Percentiles rank a stretch among this genome's conserved stretches.
These are phyloP conservation scores for Amphimedon queenslandica DNA, from an alignment of 37 sponge, comb jelly and placozoan genomes.

Conservation along the genomic window DNA sequence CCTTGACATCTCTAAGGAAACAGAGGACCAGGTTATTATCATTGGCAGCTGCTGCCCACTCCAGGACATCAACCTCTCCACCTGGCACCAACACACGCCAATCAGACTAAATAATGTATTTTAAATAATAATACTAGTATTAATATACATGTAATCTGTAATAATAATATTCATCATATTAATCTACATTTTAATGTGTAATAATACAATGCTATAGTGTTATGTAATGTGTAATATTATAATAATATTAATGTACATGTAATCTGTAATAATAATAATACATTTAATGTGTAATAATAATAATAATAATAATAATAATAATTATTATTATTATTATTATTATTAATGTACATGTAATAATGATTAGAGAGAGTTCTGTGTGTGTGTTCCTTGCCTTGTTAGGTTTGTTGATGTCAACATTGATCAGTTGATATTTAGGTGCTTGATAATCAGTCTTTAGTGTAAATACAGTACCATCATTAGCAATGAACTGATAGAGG, in stretches of 20 bases:
- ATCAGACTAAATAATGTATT: slow-evolving; percentile 28
- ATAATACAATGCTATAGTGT: too few relatives aligned
- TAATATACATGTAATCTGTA: not conserved
- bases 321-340: not conserved
- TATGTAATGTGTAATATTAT: not conserved
- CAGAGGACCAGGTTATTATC: slow-evolving; percentile 63
- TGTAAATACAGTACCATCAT: slow-evolving; percentile 69
- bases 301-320: not conserved
- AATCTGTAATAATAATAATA: not conserved
- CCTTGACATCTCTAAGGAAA: slow-evolving; percentile 90
- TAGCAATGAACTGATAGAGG: slow-evolving; percentile 65
- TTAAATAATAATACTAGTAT: not conserved
- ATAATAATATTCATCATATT: not conserved
- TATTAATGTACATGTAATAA: too few relatives aligned
- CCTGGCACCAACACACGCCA: slow-evolving; percentile 76
- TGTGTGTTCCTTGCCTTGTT: slow-evolving; percentile 70
- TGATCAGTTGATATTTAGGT: slow-evolving; percentile 69
- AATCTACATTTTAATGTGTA: not conserved
- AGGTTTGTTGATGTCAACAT: slow-evolving; percentile 75
- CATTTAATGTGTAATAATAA: not conserved
- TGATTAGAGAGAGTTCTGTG: too few relatives aligned
- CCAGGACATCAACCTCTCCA: slow-evolving; percentile 71
- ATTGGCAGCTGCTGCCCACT: slow-evolving; percentile 63
- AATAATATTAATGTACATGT: not conserved
- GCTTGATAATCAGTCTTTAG: slow-evolving; percentile 77